Percentiles rank a stretch among this genome's conserved stretches.
Evolutionary conservation across 2,888 invertebrate species (phyloP).

Genomic region (Diaperis boleti): DNA sequence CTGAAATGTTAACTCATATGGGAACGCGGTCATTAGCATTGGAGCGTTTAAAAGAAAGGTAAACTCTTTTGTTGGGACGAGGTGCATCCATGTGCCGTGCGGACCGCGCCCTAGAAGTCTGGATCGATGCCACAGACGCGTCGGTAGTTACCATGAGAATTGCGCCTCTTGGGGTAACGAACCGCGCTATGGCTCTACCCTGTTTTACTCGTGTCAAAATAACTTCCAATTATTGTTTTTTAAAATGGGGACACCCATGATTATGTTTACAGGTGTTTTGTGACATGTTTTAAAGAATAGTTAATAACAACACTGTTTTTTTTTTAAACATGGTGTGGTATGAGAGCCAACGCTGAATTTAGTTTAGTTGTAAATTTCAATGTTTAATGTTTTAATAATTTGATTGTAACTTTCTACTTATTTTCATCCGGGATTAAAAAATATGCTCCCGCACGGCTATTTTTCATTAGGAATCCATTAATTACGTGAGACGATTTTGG

Average conservation of each 20-base stretch:
- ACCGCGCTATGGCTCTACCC: conserved; percentile 21
- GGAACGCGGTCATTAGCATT: conserved; percentile 10
- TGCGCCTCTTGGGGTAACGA: conserved; percentile 33
- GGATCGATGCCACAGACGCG: conserved; percentile 41
- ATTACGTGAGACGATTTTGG: no score
- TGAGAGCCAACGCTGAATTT: no score
- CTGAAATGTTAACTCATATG: conserved; percentile 14
- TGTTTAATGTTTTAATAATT: no score
- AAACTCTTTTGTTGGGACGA: conserved; percentile 12
- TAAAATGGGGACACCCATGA: background rate
- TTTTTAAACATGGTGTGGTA: no score
- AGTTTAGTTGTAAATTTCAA: no score
- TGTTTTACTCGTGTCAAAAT: conserved; percentile 12
- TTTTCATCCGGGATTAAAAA: no score
- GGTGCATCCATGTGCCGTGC: conserved; percentile 21
- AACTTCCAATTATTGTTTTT: conserved; percentile 11
- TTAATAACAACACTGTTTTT: no score
- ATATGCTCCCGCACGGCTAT: no score
- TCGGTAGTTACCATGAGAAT: conserved; percentile 39
- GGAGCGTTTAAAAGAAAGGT: conserved; percentile 6
- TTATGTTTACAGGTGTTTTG: background rate
- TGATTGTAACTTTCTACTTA: no score
- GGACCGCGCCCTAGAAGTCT: conserved; percentile 34
- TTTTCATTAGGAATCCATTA: no score
- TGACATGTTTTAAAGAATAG: no score